Evolutionary conservation across 2,797 vertebrate species (phyloP).

Genomic region (Babyrousa celebensis): DNA sequence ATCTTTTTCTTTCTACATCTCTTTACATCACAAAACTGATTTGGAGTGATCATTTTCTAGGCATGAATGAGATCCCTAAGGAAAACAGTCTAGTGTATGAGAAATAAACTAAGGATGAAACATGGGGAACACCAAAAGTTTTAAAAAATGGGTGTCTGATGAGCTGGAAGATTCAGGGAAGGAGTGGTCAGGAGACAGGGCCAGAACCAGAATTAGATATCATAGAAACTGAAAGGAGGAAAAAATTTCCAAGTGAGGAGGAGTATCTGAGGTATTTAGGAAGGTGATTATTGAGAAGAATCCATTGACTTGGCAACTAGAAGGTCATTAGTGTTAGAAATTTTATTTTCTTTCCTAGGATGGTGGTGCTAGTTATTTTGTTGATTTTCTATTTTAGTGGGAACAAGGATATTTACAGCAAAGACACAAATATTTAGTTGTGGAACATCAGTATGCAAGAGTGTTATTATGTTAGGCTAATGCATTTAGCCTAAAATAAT

Average conservation of each 20-base stretch:
- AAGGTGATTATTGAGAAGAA: conserved; percentile 70
- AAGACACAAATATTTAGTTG: conserved; percentile 69
- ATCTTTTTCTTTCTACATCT: conserved; percentile 55
- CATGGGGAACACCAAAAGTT: conserved; percentile 38
- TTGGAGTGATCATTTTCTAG: conserved; percentile 37
- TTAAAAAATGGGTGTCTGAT: conserved; percentile 57
- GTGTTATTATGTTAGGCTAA: conserved; percentile 56
- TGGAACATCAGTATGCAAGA: conserved; percentile 45
- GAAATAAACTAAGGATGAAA: conserved; percentile 20
- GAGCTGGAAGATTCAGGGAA: conserved; percentile 49
- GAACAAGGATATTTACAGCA: conserved; percentile 64
- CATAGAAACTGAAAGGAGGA: conserved; percentile 55
- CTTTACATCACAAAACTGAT: neutral
- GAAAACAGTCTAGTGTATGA: conserved; percentile 28
- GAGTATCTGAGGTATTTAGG: conserved; percentile 29
- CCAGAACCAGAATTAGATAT: conserved; percentile 65
- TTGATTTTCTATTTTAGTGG: conserved; percentile 70
- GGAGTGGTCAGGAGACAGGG: conserved; percentile 48
- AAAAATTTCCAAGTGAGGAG: conserved; percentile 52
- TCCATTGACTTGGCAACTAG: conserved; percentile 69
- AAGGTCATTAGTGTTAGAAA: conserved; percentile 62
- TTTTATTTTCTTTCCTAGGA: conserved; percentile 68
- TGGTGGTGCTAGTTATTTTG: conserved; percentile 20
- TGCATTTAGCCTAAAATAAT: conserved; percentile 72
- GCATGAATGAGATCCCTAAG: conserved; percentile 29